These are phyloP conservation scores for Atherinosoma microstoma DNA, from an alignment of 2,797 vertebrate species.

Conservation along the genomic window DNA sequence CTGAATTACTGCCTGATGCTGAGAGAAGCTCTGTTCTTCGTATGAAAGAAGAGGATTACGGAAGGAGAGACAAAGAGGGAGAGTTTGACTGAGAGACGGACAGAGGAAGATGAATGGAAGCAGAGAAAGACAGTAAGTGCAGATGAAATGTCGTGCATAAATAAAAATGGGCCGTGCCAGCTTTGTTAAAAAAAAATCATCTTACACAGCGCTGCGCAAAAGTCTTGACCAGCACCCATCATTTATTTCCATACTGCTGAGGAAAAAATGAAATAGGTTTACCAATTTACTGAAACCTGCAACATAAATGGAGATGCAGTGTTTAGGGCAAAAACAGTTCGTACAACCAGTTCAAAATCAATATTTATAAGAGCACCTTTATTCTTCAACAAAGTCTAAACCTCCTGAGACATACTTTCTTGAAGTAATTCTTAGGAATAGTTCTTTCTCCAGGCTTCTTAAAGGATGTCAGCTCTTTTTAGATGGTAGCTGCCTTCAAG, in stretches of 20 bases:
- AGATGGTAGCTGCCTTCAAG: neutral
- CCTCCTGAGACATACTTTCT: neutral
- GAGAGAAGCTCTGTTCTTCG: conserved; percentile 66
- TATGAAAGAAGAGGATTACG: conserved; percentile 67
- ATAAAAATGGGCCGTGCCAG: conserved; percentile 15
- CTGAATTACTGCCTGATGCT: conserved; percentile 76
- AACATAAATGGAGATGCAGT: neutral
- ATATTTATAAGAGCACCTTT: neutral
- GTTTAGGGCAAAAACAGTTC: neutral
- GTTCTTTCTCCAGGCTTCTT: neutral
- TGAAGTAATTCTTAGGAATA: neutral
- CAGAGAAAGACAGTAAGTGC: conserved; percentile 12
- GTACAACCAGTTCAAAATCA: neutral
- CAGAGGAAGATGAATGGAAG: conserved; percentile 29
- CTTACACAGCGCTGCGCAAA: neutral
- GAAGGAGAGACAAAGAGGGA: conserved; percentile 51
- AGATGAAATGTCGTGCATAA: conserved; percentile 23
- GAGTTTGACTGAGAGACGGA: conserved; percentile 48
- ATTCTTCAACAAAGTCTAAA: neutral
- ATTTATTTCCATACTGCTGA: neutral
- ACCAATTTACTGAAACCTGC: neutral
- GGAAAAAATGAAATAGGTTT: neutral
- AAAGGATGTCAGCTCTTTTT: neutral
- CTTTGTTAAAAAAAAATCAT: neutral
- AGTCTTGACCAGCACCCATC: neutral